Base-by-base conservation (phyloP, 2,797 vertebrate genomes). In the Oreonectes daqikongensis region DNA sequence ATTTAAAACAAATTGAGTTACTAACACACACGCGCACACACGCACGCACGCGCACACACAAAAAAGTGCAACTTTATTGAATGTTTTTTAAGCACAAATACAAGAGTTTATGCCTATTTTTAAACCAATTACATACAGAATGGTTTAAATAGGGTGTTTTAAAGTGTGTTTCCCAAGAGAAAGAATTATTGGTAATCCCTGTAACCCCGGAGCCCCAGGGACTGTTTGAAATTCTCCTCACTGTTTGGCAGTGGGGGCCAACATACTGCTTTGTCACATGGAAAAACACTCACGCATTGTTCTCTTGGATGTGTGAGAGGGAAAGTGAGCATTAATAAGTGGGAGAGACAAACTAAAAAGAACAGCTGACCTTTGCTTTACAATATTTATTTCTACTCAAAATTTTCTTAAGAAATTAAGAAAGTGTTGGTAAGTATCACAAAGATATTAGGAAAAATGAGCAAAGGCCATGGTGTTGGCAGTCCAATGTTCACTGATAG, bases 181-280 rank as follows among this genome's bases (percentile, higher is more conserved):
- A 53, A 76, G 57, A 69, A 48, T 75, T 71, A 65, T 69, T 65
- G 52, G 38, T 79, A 73, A 79, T 76, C 72, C 69, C 40, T 55
- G 20, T 76, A 68, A 74, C 68, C 78, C 63, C 48, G 65, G 44
- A 61, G 79, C 72, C 70, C 72, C 65, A 67, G 57, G 22, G 75
- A 61, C 82, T 85, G 79, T 80, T 85, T 85, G 65, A 81, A 81
- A 85, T 85, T 85, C 84, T 85, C 46, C 81, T 82, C 79, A 80
- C 82, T 74, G 55, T 53, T 35, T 48, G 69, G 74, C 35, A 5
- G 32, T 57, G 72, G 67, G 69, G 78, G 78, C 79, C 75, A 74
- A 76, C 81, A 78, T 79, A 83, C 81, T 76, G 72, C 42, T 70
- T 64, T 78, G 40, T 82, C 77, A 69, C 57, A 53, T 79, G 66